phyloP scores from a whole-genome alignment of 2,113 vertebrate species.

The Lamprotornis superbus region DNA sequence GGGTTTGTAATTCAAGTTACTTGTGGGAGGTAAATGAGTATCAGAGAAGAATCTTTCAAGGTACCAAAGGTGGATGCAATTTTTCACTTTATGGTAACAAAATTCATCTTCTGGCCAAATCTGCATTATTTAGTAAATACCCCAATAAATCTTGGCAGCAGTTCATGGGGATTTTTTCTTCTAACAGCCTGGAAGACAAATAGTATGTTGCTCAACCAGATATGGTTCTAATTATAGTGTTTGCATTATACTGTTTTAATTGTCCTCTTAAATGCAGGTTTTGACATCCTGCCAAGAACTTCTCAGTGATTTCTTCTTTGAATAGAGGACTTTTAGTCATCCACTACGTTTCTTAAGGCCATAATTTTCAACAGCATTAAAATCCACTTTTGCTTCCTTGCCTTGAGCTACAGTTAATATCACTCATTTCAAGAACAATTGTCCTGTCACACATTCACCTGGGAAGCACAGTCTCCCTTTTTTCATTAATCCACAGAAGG shows the following conservation, averaged over 20 bases:
- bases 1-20: not conserved
- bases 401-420: constrained; percentile 45
- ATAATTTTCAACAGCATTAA: constrained; percentile 67
- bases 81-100: constrained; percentile 30
- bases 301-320: constrained; percentile 74
- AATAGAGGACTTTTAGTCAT: constrained; percentile 69
- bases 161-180: constrained; percentile 52
- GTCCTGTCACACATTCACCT: constrained; percentile 41
- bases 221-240: constrained; percentile 79
- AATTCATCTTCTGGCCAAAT: constrained; percentile 46
- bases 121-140: constrained; percentile 40
- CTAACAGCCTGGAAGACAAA: constrained; percentile 65
- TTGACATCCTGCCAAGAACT: constrained; percentile 73
- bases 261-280: constrained; percentile 75
- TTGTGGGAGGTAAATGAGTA: not conserved
- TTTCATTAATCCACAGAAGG: not conserved
- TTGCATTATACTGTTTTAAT: constrained; percentile 76
- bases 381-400: constrained; percentile 48
- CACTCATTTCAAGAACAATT: constrained; percentile 44
- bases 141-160: constrained; percentile 52
- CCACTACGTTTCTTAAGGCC: constrained; percentile 59
- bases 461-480: not conserved
- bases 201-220: constrained; percentile 63
- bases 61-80: not conserved
- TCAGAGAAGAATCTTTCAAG: constrained; percentile 22